A percentile compares a stretch with the other conserved stretches of the same genome.
Conservation (phyloP, 2,797 vertebrate genomes). For the Lithobates pipiens region DNA sequence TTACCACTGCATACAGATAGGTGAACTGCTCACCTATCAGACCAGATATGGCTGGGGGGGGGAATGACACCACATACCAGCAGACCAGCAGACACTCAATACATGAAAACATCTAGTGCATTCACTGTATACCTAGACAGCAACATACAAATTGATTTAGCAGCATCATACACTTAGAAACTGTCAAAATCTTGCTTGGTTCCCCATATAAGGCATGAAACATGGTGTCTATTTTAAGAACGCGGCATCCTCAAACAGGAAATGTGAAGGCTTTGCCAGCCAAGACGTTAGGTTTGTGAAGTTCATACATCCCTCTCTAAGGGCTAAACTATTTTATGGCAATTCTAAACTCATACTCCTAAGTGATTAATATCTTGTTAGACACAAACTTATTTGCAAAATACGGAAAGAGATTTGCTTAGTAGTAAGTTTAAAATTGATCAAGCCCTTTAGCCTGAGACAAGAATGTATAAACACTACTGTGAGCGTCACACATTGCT, state of each 20-base stretch:
- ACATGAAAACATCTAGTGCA: not conserved
- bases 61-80: too few species aligned
- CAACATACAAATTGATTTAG: not conserved
- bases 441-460: not conserved
- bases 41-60: not conserved
- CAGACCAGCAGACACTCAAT: not conserved
- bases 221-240: conserved; percentile 40
- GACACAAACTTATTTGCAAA: too few species aligned
- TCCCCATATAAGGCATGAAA: conserved; percentile 47
- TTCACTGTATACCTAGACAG: too few species aligned
- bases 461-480: conserved; percentile 52
- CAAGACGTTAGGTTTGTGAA: not conserved
- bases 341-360: too few species aligned
- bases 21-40: too few species aligned
- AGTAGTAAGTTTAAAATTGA: too few species aligned
- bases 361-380: too few species aligned
- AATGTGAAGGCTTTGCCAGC: conserved; percentile 15
- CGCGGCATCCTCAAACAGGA: not conserved
- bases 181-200: not conserved
- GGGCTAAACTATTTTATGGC: too few species aligned
- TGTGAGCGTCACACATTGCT: conserved; percentile 47
- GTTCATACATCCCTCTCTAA: not conserved
- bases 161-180: not conserved
- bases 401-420: too few species aligned
- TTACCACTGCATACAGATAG: too few species aligned